phyloP scores from a whole-genome alignment of 2,113 vertebrate species.

The Caracal caracal region DNA sequence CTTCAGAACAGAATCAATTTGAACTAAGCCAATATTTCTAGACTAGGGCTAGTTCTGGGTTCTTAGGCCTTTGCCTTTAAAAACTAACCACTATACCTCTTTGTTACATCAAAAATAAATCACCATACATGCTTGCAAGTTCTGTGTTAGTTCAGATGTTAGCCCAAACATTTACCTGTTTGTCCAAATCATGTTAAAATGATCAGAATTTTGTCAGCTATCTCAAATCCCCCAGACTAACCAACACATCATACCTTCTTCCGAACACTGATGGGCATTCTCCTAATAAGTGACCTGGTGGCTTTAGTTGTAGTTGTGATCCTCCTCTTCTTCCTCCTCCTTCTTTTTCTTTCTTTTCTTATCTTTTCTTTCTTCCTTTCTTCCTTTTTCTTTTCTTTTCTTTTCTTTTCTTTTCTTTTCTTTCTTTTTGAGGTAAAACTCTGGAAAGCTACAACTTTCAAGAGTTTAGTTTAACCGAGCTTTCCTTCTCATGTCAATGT shows the following conservation, averaged over 20 bases:
- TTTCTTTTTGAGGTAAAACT: background rate
- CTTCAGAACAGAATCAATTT: background rate
- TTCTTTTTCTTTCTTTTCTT: too few relatives aligned
- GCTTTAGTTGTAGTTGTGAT: background rate
- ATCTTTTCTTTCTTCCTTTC: too few relatives aligned
- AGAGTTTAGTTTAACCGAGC: background rate
- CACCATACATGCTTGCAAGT: background rate
- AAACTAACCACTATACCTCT: background rate
- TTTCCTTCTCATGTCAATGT: background rate
- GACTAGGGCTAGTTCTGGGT: background rate
- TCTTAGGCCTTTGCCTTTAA: background rate
- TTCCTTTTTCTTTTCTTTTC: too few relatives aligned
- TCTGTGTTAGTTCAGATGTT: background rate
- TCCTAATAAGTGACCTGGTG: background rate
- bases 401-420: fast-evolving
- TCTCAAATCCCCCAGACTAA: background rate
- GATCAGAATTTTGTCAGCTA: background rate
- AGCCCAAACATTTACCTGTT: background rate
- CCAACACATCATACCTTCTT: background rate
- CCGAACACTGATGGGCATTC: background rate
- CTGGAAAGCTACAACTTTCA: background rate
- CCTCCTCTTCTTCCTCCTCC: background rate
- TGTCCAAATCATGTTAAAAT: background rate
- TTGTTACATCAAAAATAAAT: background rate
- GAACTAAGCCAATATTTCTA: background rate